Percentiles rank a stretch among this genome's conserved stretches.
Conservation (phyloP, 2,113 vertebrate genomes). For the Triplophysa siluroides region DNA sequence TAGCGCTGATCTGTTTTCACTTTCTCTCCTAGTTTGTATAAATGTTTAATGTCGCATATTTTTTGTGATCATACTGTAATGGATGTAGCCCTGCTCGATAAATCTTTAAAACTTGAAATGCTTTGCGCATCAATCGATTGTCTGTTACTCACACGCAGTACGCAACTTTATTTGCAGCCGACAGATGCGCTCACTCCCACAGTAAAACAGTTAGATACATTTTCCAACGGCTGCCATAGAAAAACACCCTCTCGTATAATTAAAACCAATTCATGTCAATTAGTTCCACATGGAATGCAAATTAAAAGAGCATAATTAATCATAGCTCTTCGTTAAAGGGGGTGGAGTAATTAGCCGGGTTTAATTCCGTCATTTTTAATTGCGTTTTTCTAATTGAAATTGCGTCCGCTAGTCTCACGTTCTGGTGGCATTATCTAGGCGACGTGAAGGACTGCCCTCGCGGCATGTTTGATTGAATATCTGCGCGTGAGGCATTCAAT, state of each 20-base stretch:
- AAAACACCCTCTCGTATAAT: conserved; percentile 52
- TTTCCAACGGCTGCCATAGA: conserved; percentile 42
- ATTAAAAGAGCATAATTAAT: conserved; percentile 61
- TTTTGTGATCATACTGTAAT: not conserved
- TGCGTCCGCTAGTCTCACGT: conserved; percentile 43
- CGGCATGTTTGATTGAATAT: not conserved
- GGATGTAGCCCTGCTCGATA: not conserved
- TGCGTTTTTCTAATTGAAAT: conserved; percentile 59
- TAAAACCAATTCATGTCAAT: conserved; percentile 59
- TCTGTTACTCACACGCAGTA: not conserved
- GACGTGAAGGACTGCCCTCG: not conserved
- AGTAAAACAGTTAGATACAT: conserved; percentile 20
- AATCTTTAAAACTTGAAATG: not conserved
- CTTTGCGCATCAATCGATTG: not conserved
- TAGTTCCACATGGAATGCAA: conserved; percentile 60
- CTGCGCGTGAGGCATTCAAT: not conserved
- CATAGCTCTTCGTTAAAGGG: conserved; percentile 40
- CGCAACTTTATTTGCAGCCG: not conserved
- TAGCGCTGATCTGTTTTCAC: not conserved
- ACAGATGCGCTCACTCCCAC: not conserved
- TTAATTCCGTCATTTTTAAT: conserved; percentile 57
- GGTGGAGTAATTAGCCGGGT: conserved; percentile 53
- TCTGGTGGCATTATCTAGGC: conserved; percentile 17
- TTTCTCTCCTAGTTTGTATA: conserved; percentile 2
- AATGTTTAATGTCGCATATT: not conserved